Conservation (phyloP, 2,797 vertebrate genomes). For the Enteromius unitaeniatus region DNA sequence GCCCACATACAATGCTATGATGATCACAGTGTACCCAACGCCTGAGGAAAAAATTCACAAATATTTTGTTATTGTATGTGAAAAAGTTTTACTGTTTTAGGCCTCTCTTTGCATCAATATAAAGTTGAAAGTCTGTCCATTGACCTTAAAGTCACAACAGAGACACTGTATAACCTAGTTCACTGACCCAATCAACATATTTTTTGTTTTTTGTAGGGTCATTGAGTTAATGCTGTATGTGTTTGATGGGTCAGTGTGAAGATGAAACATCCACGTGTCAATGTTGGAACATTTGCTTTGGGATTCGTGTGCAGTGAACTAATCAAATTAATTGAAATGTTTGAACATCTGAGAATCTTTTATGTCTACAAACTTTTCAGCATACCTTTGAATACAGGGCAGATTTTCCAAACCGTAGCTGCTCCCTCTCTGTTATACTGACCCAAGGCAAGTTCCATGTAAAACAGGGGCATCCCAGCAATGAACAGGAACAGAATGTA, state of each 20-base stretch:
- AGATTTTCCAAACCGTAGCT: constrained; percentile 98
- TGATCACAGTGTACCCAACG: constrained; percentile 96
- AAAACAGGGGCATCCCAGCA: constrained; percentile 98
- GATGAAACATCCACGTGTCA: constrained; percentile 27
- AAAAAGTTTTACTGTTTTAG: neutral
- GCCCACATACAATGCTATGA: constrained; percentile 98
- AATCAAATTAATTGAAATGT: neutral
- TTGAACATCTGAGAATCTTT: neutral
- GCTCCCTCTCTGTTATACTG: constrained; percentile 98
- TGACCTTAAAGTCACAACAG: constrained; percentile 9
- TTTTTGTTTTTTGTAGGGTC: neutral
- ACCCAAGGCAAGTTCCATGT: constrained; percentile 98
- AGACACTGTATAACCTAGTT: neutral
- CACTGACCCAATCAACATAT: neutral
- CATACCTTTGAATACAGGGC: constrained; percentile 97
- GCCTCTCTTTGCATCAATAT: neutral
- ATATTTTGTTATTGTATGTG: neutral
- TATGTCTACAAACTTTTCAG: constrained; percentile 9
- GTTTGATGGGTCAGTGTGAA: neutral
- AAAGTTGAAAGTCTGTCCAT: too few species aligned
- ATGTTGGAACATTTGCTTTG: neutral
- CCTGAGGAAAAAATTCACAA: constrained; percentile 74
- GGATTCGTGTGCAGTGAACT: neutral
- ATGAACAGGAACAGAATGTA: constrained; percentile 96
- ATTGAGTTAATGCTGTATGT: neutral